Evolutionary conservation across 2,888 invertebrate species (phyloP).

Genomic region (Uropetala carovei): DNA sequence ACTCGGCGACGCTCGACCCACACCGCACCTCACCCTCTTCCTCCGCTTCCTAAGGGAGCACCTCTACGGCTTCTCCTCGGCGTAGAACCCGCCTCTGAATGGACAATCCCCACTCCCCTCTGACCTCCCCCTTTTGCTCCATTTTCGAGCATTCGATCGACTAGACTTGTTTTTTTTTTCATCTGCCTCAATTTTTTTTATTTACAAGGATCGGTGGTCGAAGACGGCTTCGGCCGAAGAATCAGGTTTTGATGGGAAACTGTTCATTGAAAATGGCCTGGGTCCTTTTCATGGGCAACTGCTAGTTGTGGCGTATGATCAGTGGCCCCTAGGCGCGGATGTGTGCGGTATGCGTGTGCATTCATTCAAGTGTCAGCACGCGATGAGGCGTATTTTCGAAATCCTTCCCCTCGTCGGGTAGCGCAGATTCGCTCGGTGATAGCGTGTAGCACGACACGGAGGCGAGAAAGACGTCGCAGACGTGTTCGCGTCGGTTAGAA

Average conservation of each 20-base stretch:
- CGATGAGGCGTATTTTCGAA: no score
- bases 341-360: no score
- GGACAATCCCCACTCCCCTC: not conserved
- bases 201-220: not conserved
- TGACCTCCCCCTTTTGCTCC: slow-evolving; percentile 10
- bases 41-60: not conserved
- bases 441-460: no score
- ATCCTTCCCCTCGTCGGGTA: not conserved
- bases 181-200: not conserved
- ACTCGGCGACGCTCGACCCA: not conserved
- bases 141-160: slow-evolving; percentile 10
- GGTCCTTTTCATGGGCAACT: slow-evolving; percentile 30
- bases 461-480: no score
- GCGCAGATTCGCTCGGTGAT: not conserved
- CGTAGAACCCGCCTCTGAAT: no score
- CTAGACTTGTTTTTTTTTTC: not conserved
- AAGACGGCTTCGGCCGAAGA: not conserved
- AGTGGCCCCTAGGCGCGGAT: no score
- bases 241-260: slow-evolving; percentile 56
- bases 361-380: no score
- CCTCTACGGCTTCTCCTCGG: not conserved
- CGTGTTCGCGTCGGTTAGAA: not conserved
- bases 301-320: not conserved
- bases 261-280: not conserved
- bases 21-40: not conserved